These are phyloP conservation scores for Lepas anatifera DNA, from an alignment of 2,888 invertebrate genomes.

Conservation along the genomic window DNA sequence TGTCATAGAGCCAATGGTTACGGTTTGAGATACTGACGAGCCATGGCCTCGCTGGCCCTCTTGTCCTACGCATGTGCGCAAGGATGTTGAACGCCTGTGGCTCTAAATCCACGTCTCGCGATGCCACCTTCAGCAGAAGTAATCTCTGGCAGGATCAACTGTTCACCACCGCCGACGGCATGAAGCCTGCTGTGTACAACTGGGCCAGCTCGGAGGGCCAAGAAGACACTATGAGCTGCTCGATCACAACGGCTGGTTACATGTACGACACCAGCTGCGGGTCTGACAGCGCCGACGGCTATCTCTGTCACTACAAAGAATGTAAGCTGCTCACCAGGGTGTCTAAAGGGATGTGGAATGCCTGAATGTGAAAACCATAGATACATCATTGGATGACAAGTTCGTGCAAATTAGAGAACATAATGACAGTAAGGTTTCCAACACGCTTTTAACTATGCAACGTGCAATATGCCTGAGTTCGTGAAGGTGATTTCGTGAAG, in stretches of 20 bases:
- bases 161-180: background rate
- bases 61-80: too few species aligned
- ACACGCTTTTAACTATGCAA: background rate
- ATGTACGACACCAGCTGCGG: background rate
- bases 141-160: background rate
- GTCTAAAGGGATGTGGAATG: background rate
- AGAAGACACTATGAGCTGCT: background rate
- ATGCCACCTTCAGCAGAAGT: too few species aligned
- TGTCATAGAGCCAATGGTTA: too few species aligned
- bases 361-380: background rate
- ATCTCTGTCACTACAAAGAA: background rate
- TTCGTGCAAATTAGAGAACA: background rate
- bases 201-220: background rate
- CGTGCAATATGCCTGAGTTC: background rate
- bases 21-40: too few species aligned
- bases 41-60: too few species aligned
- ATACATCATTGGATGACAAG: background rate
- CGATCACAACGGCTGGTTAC: too few species aligned
- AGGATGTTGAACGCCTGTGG: too few species aligned
- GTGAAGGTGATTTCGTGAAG: background rate
- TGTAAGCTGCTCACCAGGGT: background rate
- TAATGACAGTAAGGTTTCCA: background rate
- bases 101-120: too few species aligned
- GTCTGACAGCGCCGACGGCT: background rate
- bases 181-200: background rate